Percentiles rank a stretch among this genome's conserved stretches.
These are phyloP conservation scores for Nothobranchius furzeri DNA, from an alignment of 2,113 vertebrate species.

Conservation along the genomic window DNA sequence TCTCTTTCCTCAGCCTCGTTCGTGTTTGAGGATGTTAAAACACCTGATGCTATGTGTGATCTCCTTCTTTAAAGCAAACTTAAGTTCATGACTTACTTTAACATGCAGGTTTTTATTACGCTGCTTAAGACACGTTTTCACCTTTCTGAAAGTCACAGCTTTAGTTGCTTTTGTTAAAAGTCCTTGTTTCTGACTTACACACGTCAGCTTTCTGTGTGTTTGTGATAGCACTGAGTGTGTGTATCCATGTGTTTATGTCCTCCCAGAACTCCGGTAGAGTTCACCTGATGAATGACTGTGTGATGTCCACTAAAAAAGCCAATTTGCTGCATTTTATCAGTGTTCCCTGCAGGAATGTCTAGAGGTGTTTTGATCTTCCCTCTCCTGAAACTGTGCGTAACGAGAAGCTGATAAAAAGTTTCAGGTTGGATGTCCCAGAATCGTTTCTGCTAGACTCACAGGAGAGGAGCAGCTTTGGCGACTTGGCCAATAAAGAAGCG, in stretches of 20 bases:
- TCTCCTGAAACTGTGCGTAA: constrained; percentile 53
- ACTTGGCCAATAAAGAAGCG: constrained; percentile 63
- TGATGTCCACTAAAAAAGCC: neutral
- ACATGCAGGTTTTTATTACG: too few species aligned
- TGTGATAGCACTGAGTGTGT: too few species aligned
- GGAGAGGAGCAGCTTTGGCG: constrained; percentile 22
- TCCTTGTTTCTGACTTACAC: too few species aligned
- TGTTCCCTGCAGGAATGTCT: constrained; percentile 72
- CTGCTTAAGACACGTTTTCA: too few species aligned
- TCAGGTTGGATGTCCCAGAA: constrained; percentile 32
- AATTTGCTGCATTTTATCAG: constrained; percentile 48
- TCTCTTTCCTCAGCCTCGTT: neutral
- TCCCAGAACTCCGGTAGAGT: neutral
- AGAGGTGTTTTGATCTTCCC: constrained; percentile 61
- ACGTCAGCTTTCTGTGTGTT: too few species aligned
- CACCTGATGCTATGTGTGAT: too few species aligned
- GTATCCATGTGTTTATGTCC: neutral
- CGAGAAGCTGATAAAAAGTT: constrained; percentile 58
- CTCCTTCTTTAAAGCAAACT: too few species aligned
- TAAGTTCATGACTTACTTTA: too few species aligned
- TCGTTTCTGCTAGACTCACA: constrained; percentile 42
- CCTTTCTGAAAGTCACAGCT: too few species aligned
- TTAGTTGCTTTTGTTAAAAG: too few species aligned
- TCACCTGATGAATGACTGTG: constrained; percentile 6
- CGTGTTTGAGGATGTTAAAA: too few species aligned